Percentiles rank a stretch among this genome's conserved stretches.
Evolutionary conservation across 2,888 invertebrate species (phyloP).

Genomic region (Synergus japonicus): DNA sequence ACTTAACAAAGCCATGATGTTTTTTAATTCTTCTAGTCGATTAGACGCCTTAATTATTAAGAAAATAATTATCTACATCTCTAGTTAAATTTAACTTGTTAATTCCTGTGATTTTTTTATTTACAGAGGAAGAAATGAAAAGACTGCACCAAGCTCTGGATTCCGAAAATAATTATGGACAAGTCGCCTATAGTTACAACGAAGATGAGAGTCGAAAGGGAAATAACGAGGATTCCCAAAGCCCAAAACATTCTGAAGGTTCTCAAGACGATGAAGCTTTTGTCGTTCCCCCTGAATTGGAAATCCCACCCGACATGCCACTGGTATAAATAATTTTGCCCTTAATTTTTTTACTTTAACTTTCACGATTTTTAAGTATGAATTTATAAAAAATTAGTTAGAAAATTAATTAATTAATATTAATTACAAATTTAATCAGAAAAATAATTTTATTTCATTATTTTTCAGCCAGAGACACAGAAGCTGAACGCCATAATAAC

Average conservation of each 20-base stretch:
- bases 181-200: conserved; percentile 89
- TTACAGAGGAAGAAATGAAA: conserved; percentile 94
- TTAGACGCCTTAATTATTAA: conserved; percentile 43
- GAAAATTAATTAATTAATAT: conserved; percentile 24
- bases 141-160: conserved; percentile 86
- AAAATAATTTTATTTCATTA: conserved; percentile 54
- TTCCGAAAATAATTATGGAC: conserved; percentile 81
- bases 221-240: conserved; percentile 74
- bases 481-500: conserved; percentile 96
- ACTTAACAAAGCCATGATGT: too few species aligned
- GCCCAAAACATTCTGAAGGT: conserved; percentile 75
- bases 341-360: conserved; percentile 17
- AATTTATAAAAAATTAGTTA: too few species aligned
- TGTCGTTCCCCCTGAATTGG: conserved; percentile 84
- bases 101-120: conserved; percentile 13
- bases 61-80: conserved; percentile 36
- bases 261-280: conserved; percentile 85
- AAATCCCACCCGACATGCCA: conserved; percentile 86
- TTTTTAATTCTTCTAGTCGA: too few species aligned
- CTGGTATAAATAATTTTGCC: conserved; percentile 80
- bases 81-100: conserved; percentile 34
- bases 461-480: conserved; percentile 87
- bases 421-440: conserved; percentile 8
- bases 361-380: too few species aligned
- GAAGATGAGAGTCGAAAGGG: conserved; percentile 78